Percentiles rank a stretch among this genome's conserved stretches.
These are phyloP conservation scores for Pseudochirops cupreus DNA, from an alignment of 2,797 vertebrate genomes.

Conservation along the genomic window DNA sequence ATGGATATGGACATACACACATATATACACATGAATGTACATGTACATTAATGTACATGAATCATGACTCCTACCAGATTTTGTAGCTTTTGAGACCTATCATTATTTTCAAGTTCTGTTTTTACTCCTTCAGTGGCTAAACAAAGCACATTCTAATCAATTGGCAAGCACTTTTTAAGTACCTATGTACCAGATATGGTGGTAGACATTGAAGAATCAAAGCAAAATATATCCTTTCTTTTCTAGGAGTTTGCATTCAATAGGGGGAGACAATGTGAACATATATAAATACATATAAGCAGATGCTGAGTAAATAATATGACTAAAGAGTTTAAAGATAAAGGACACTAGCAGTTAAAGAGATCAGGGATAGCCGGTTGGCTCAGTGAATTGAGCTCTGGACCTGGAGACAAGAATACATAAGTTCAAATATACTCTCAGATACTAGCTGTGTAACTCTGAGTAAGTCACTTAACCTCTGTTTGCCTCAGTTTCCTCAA, in stretches of 20 bases:
- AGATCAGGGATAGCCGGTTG: background rate
- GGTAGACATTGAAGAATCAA: background rate
- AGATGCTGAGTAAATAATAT: background rate
- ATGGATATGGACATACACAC: background rate
- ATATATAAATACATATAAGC: background rate
- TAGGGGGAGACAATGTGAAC: background rate
- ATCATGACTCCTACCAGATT: background rate
- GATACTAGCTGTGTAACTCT: too few relatives aligned
- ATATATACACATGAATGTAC: too few relatives aligned
- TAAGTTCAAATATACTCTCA: too few relatives aligned
- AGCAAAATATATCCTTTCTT: background rate
- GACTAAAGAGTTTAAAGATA: background rate
- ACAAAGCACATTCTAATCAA: background rate
- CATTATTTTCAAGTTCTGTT: background rate
- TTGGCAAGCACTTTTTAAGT: background rate
- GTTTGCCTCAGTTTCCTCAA: too few relatives aligned
- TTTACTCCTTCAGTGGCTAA: background rate
- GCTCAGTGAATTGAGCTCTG: background rate
- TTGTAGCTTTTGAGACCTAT: too few relatives aligned
- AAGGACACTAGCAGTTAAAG: background rate
- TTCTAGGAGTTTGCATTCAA: background rate
- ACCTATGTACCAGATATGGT: too few relatives aligned
- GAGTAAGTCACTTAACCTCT: too few relatives aligned
- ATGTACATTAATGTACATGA: background rate
- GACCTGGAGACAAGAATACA: too few relatives aligned